Evolutionary conservation across 2,113 vertebrate species (phyloP), one percentile per base, ranked within the genome.

Genomic region (Macquaria ambigua): DNA sequence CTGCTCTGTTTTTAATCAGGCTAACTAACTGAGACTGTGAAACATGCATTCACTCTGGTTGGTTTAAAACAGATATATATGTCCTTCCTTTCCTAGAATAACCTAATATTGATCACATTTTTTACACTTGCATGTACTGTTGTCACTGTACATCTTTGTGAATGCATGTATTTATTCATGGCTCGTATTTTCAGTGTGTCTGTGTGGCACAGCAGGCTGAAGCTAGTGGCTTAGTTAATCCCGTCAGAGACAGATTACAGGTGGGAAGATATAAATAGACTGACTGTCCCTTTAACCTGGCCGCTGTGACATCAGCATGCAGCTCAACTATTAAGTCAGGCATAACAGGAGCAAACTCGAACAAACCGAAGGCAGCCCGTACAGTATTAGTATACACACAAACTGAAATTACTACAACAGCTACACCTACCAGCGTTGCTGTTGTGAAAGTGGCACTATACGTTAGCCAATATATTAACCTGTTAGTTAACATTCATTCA

Each of bases 241-340:
- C 93, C 34, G 79, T 90, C 90, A 92, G 87, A 84, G 91, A 90
- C 92, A 93, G 93, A 94, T 95, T 95, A 94, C 90, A 94, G 93
- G 93, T 93, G 82, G 86, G 77, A 81, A 61, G 89, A 81, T 92
- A 94, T 88, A 93, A 93, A 94, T 95, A 95, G 85, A 93, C 74
- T 1, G 81, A 77, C 82, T 91, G 92, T 93, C 92, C 93, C 90
- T 93, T 93, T 94, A 93, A 92, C 90, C 87, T 89, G 88, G 58
- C 77, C 63, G 55, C 83, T 55, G 84, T 83, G 88, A 91, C 90
- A 81, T 89, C 81, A 85, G 79, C 85, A 72, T 79, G 50, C 76
- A 89, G 90, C 90, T 87, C 86, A 89, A 89, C 79, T 59, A 74
- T 84, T 77, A 91, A 84, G 62, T 87, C 85, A 87, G 56, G 18